A percentile compares a stretch with the other conserved stretches of the same genome.
Conservation (phyloP, 2,113 vertebrate genomes). For the Geococcyx californianus region DNA sequence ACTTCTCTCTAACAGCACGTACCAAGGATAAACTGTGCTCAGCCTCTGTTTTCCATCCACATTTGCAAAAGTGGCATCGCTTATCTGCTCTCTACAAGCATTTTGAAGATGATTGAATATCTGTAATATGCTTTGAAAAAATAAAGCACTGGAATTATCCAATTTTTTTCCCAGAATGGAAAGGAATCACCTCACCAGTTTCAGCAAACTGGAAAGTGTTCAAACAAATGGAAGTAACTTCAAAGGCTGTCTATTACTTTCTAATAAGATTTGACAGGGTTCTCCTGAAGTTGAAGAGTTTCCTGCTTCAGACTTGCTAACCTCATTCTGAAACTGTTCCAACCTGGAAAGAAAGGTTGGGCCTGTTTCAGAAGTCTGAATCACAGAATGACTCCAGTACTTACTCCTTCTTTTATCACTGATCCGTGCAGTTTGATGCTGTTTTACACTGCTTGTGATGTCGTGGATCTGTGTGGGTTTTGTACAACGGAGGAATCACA, state of each 20-base stretch:
- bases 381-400: not conserved
- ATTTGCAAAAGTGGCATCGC: not conserved
- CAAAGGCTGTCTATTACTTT: not conserved
- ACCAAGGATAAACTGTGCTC: not conserved
- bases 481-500: not conserved
- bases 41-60: not conserved
- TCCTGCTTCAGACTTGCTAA: not conserved
- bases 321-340: not conserved
- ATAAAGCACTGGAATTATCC: not conserved
- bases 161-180: not conserved
- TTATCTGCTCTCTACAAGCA: not conserved
- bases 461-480: not conserved
- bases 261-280: not conserved
- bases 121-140: not conserved
- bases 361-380: not conserved
- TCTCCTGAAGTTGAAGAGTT: not conserved
- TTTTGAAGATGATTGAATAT: not conserved
- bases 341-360: not conserved
- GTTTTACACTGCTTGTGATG: not conserved
- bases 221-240: not conserved
- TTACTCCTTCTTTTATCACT: not conserved
- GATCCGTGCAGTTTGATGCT: rapidly evolving
- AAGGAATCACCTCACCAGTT: not conserved
- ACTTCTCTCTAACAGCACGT: not conserved
- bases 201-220: not conserved